Conservation (phyloP, 2,797 vertebrate genomes). For the Takifugu rubripes region DNA sequence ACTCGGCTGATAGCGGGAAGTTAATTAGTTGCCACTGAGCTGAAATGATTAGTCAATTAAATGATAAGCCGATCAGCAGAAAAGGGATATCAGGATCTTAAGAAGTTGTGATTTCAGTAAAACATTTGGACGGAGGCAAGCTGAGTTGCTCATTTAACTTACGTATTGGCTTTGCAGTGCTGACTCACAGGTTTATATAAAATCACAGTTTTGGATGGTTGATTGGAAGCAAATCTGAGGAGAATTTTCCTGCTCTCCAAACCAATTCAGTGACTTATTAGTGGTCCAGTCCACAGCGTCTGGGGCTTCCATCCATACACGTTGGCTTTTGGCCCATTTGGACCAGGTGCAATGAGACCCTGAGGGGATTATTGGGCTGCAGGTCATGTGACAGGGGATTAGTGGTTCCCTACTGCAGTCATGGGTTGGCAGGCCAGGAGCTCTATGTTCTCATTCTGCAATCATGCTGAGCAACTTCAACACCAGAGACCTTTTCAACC, state of each 20-base stretch:
- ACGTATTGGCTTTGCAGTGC: too few species aligned
- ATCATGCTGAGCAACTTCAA: slow-evolving; percentile 82
- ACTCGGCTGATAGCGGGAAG: neutral
- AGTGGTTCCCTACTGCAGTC: slow-evolving; percentile 69
- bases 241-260: neutral
- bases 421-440: slow-evolving; percentile 65
- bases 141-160: too few species aligned
- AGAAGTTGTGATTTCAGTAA: too few species aligned
- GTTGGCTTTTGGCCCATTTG: slow-evolving; percentile 58
- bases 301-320: slow-evolving; percentile 23
- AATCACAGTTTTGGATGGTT: too few species aligned
- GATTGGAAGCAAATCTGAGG: neutral
- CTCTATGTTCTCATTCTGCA: slow-evolving; percentile 64
- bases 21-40: neutral
- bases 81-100: neutral
- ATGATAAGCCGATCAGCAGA: neutral
- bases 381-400: slow-evolving; percentile 79
- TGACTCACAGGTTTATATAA: neutral
- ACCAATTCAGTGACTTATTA: neutral
- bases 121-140: too few species aligned
- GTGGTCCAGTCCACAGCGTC: slow-evolving; percentile 16
- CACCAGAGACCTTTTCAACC: slow-evolving; percentile 78
- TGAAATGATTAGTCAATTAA: slow-evolving; percentile 1
- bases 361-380: slow-evolving; percentile 74
- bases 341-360: slow-evolving; percentile 72